Conservation (phyloP, 2,888 invertebrate species). For the Steinernema scapterisci region DNA sequence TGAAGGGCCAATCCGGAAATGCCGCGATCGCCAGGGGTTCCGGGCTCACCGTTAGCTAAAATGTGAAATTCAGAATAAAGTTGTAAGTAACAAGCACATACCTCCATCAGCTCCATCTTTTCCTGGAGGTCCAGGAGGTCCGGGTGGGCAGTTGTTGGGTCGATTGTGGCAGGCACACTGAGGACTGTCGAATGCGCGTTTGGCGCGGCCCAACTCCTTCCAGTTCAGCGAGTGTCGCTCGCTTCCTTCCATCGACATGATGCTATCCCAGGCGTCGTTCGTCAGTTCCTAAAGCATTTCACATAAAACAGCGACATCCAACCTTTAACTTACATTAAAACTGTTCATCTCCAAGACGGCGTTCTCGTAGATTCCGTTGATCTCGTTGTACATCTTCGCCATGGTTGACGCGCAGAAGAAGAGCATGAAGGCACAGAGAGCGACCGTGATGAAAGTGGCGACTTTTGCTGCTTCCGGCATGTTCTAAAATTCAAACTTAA, state of each 20-base stretch:
- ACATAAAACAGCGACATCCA: neutral
- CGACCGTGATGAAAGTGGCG: slow-evolving; percentile 12
- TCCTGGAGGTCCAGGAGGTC: slow-evolving; percentile 46
- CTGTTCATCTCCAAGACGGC: slow-evolving; percentile 38
- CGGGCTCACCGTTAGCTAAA: slow-evolving; percentile 34
- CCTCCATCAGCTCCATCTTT: slow-evolving; percentile 49
- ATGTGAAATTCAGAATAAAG: slow-evolving; percentile 48
- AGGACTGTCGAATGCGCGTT: slow-evolving; percentile 30
- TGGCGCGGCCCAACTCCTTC: slow-evolving; percentile 35
- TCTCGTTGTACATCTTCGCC: slow-evolving; percentile 26
- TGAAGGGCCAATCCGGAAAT: slow-evolving; percentile 35
- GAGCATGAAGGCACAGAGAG: slow-evolving; percentile 3
- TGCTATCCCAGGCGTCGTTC: slow-evolving; percentile 38
- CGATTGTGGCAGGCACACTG: slow-evolving; percentile 44
- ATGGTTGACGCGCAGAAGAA: neutral
- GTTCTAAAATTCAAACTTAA: neutral
- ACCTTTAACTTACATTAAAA: slow-evolving; percentile 38
- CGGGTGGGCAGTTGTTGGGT: slow-evolving; percentile 45
- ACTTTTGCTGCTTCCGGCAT: slow-evolving; percentile 20
- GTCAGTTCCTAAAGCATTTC: slow-evolving; percentile 34
- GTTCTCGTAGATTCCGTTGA: slow-evolving; percentile 35
- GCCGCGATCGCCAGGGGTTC: slow-evolving; percentile 48
- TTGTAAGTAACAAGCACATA: slow-evolving; percentile 44
- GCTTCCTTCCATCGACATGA: slow-evolving; percentile 34
- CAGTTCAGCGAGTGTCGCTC: neutral